Base-by-base conservation (phyloP, 2,888 invertebrate genomes). In the Andrena haemorrhoa region DNA sequence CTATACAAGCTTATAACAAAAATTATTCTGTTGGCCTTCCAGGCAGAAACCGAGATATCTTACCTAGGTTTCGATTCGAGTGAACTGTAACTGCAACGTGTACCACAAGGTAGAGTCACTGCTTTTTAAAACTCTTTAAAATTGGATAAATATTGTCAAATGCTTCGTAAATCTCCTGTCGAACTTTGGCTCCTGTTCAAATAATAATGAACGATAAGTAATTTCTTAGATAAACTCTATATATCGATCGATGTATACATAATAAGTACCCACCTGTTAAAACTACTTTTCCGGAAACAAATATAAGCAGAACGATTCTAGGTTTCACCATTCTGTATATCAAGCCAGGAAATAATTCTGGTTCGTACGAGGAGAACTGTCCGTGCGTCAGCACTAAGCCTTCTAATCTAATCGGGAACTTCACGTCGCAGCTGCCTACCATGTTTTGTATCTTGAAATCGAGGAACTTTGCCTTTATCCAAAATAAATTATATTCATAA, bases 271-370 rank as follows among this genome's bases (percentile, higher is more conserved):
- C 76, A 93, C 94, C 94, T 90, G 99, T 99, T 82, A 99, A 96
- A 1, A 99, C 99, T 84, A 99, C 97, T 96, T 99, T 99, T 75
- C 99, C 99, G 92, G 99, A 99, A 2, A 99, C 99, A 95, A 99
- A 99, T 94, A 99, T 99, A 8, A 99, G 95, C 75, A 99, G 94
- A 3, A 99, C 99, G 89, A 99, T 97, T 86, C 98, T 96, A 0
- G 99, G 99, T 91, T 99, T 98, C 29, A 99, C 98, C 98, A 99
- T 98, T 90, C 99, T 95, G 94, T 99, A 99, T 79, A 99, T 98
- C 33, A 99, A 95, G 12, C 99, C 99, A n/a, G 99, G 99, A 94
- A 99, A 99, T 75, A 99, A 94, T 94, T 99, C 99, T 0, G 99
- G 99, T 94, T 99, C 99, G 93, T 99, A 99, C 0, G 94, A 93